Percentiles rank a stretch among this genome's conserved stretches.
Evolutionary conservation across 2,797 vertebrate species (phyloP).

Genomic region (Pelochelys cantorii): DNA sequence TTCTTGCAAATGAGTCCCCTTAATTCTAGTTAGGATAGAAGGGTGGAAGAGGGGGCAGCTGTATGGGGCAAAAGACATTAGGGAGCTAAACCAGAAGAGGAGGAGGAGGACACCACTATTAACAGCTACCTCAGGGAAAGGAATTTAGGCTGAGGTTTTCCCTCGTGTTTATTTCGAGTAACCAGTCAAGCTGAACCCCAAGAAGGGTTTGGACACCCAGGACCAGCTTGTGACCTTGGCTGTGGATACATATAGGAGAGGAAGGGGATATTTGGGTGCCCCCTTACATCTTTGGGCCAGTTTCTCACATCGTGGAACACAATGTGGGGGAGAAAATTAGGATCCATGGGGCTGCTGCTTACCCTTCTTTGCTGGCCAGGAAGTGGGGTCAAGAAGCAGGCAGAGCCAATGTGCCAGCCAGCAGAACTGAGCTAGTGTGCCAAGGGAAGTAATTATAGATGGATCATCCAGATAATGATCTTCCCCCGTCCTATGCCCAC

Average conservation of each 20-base stretch:
- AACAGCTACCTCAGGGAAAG: rapidly evolving
- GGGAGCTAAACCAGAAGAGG: not conserved
- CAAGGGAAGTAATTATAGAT: not conserved
- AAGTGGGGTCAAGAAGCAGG: not conserved
- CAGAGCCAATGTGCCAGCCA: not conserved
- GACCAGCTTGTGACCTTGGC: not conserved
- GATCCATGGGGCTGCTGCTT: not conserved
- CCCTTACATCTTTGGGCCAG: not conserved
- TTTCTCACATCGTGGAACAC: not conserved
- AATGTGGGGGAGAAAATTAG: not conserved
- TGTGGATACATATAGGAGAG: not conserved
- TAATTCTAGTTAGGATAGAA: not conserved
- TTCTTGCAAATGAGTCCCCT: not conserved
- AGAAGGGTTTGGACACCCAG: not conserved
- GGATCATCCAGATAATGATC: not conserved
- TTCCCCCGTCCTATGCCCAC: not conserved
- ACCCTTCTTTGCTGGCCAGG: not conserved
- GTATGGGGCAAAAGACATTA: not conserved
- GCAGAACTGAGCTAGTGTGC: not conserved
- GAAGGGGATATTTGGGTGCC: not conserved
- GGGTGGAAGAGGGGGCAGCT: not conserved
- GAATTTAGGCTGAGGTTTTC: not conserved
- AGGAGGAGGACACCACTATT: rapidly evolving
- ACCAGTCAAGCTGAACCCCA: not conserved
- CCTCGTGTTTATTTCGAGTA: not conserved